Evolutionary conservation across 2,888 invertebrate genomes (phyloP).

Genomic region (Creontiades dilutus): DNA sequence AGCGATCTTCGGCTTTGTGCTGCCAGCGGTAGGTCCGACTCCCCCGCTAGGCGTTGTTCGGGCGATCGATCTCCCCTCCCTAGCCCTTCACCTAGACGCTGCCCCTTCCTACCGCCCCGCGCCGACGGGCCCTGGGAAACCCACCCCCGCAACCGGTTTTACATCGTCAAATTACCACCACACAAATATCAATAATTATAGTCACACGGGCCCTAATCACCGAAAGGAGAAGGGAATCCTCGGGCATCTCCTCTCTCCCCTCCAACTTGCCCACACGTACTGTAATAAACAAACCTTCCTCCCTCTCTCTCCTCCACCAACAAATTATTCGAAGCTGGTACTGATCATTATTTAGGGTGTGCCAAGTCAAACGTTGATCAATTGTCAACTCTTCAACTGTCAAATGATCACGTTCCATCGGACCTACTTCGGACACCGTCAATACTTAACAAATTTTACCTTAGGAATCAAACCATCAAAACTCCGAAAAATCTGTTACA

Average conservation of each 20-base stretch:
- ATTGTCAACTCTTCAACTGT: neutral
- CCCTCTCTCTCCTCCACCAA: neutral
- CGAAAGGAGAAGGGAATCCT: slow-evolving; percentile 3
- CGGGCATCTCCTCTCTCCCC: neutral
- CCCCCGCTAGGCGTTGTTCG: slow-evolving; percentile 26
- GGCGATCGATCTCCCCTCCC: neutral
- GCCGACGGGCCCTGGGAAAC: neutral
- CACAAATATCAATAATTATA: slow-evolving; percentile 52
- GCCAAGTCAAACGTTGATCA: neutral
- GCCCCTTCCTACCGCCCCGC: neutral
- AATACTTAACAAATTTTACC: too few relatives aligned
- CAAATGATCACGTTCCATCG: too few relatives aligned
- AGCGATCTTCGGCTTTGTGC: slow-evolving; percentile 53
- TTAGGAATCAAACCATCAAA: too few relatives aligned
- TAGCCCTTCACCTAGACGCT: neutral
- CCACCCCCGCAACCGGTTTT: slow-evolving; percentile 7
- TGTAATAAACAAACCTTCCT: slow-evolving; percentile 7
- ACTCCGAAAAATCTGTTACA: too few relatives aligned
- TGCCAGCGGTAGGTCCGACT: slow-evolving; percentile 21
- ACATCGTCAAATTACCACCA: slow-evolving; percentile 52
- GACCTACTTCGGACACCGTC: too few relatives aligned
- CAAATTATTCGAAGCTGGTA: neutral
- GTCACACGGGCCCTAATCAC: slow-evolving; percentile 56
- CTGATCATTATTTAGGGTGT: slow-evolving; percentile 18
- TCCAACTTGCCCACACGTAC: neutral